Evolutionary conservation across 2,888 invertebrate species (phyloP).

Genomic region (Apamea monoglypha): DNA sequence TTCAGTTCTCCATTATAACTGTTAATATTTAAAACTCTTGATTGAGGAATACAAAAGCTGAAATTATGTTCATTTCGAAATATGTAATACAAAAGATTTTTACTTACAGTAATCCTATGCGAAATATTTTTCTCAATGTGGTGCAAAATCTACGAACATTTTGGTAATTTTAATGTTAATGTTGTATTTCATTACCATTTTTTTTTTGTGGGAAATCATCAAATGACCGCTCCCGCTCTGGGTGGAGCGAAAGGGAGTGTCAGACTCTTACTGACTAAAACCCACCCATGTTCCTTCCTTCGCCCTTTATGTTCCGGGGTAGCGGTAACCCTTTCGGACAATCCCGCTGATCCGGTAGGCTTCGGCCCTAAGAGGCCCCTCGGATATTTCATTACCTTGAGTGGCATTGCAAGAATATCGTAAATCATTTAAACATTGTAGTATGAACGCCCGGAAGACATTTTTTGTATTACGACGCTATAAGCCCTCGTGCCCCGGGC

Average conservation of each 20-base stretch:
- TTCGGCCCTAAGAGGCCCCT: too few species aligned
- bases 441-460: not conserved
- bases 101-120: not conserved
- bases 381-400: slow-evolving; percentile 5
- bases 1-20: not conserved
- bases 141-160: slow-evolving; percentile 1
- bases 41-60: not conserved
- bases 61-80: slow-evolving; percentile 8
- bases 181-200: slow-evolving; percentile 15
- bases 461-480: not conserved
- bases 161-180: not conserved
- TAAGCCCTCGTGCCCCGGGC: not conserved
- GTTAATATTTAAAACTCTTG: not conserved
- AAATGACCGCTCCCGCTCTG: too few species aligned
- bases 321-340: too few species aligned
- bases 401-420: not conserved
- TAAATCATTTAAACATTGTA: slow-evolving; percentile 24
- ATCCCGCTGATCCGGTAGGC: too few species aligned
- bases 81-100: not conserved
- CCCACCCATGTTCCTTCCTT: too few species aligned
- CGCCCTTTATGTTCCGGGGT: too few species aligned
- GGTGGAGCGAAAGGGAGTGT: too few species aligned
- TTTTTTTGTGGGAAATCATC: too few species aligned
- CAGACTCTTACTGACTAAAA: too few species aligned
- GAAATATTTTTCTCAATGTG: not conserved